phyloP scores from a whole-genome alignment of 1,140 invertebrate genomes.

The Phthorimaea operculella region DNA sequence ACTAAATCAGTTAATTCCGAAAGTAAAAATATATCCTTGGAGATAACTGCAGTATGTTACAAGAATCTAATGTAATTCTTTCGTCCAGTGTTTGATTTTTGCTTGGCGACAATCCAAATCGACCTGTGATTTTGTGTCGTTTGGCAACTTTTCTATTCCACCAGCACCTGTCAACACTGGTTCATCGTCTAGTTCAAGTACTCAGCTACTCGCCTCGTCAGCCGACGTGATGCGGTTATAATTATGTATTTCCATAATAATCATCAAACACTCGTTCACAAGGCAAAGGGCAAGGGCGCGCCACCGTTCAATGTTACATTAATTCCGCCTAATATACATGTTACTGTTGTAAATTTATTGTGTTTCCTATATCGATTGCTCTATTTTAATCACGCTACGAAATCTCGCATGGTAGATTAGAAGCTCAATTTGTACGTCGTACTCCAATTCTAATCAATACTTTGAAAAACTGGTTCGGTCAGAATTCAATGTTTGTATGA shows the following conservation, averaged over 20 bases:
- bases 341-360: conserved; percentile 4
- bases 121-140: conserved; percentile 49
- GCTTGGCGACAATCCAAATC: conserved; percentile 47
- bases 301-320: conserved; percentile 17
- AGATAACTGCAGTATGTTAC: conserved; percentile 29
- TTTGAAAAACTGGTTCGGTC: conserved; percentile 2
- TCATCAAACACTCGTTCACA: conserved; percentile 1
- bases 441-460: neutral
- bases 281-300: conserved; percentile 22
- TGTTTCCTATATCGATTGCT: conserved; percentile 1
- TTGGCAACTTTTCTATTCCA: conserved; percentile 46
- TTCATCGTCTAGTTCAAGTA: conserved; percentile 36
- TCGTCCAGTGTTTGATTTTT: conserved; percentile 19
- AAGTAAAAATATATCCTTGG: neutral
- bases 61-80: conserved; percentile 17
- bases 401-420: neutral
- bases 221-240: neutral
- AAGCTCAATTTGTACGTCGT: neutral
- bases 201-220: neutral
- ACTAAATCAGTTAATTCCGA: neutral
- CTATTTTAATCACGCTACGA: neutral
- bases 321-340: conserved; percentile 13
- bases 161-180: conserved; percentile 21
- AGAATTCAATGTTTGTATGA: conserved; percentile 4
- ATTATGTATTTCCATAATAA: neutral